These are phyloP conservation scores for Chionomys nivalis DNA, from an alignment of 2,113 vertebrate species.

Conservation along the genomic window DNA sequence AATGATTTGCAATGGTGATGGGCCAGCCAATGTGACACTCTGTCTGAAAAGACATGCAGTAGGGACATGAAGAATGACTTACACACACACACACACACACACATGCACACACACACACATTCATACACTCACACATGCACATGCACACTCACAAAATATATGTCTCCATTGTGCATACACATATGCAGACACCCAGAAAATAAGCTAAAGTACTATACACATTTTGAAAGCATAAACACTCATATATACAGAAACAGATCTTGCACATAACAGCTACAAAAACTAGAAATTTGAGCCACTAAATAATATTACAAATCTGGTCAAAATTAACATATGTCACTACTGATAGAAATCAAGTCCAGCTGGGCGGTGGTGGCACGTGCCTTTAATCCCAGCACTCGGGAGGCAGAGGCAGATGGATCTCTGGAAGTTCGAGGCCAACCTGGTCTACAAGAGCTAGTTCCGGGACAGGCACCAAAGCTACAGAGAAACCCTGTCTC, in stretches of 20 bases:
- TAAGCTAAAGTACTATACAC: background rate
- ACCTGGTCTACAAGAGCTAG: too few species aligned
- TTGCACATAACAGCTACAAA: background rate
- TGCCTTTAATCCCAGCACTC: too few species aligned
- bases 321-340: background rate
- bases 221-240: background rate
- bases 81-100: background rate
- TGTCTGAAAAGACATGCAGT: background rate
- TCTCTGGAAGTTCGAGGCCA: too few species aligned
- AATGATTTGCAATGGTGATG: background rate
- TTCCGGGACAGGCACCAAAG: too few species aligned
- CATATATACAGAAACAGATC: background rate
- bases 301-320: background rate
- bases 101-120: background rate
- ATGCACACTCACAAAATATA: background rate
- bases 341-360: background rate
- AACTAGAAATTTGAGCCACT: background rate
- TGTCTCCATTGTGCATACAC: background rate
- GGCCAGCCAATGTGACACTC: background rate
- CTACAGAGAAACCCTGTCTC: too few species aligned
- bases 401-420: too few species aligned
- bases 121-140: background rate
- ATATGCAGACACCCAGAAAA: background rate
- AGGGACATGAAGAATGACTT: too few species aligned
- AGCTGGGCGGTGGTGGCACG: too few species aligned